Evolutionary conservation across 2,888 invertebrate species (phyloP).

Genomic region (Metalampra italica): DNA sequence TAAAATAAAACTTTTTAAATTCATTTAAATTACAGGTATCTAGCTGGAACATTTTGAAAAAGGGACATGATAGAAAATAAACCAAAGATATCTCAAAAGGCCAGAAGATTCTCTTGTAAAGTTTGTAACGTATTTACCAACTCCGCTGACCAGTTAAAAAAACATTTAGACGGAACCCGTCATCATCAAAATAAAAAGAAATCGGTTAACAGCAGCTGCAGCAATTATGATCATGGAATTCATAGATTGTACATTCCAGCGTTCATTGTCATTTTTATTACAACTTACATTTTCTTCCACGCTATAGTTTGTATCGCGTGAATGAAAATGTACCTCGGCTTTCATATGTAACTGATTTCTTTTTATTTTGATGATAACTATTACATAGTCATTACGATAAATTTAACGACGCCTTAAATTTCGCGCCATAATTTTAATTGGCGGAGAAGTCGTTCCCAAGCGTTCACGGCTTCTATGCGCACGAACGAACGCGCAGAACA

Average conservation of each 20-base stretch:
- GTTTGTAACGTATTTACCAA: slow-evolving; percentile 59
- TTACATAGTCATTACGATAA: slow-evolving; percentile 44
- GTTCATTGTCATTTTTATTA: slow-evolving; percentile 46
- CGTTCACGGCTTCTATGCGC: slow-evolving; percentile 79
- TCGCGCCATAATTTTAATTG: slow-evolving; percentile 79
- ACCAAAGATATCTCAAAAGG: slow-evolving; percentile 23
- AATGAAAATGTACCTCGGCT: too few species aligned
- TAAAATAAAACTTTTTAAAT: too few species aligned
- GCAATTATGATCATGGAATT: slow-evolving; percentile 27
- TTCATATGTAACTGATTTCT: too few species aligned
- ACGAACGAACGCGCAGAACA: slow-evolving; percentile 80
- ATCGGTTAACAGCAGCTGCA: slow-evolving; percentile 23
- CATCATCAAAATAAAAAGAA: slow-evolving; percentile 62
- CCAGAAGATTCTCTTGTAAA: slow-evolving; percentile 51
- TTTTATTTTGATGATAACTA: too few species aligned
- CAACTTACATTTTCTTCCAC: slow-evolving; percentile 55
- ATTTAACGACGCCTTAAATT: slow-evolving; percentile 71
- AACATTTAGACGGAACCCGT: slow-evolving; percentile 63
- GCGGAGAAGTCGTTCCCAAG: slow-evolving; percentile 78
- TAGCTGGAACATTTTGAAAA: too few species aligned
- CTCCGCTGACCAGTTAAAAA: slow-evolving; percentile 61
- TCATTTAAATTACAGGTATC: neutral
- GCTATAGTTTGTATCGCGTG: slow-evolving; percentile 36
- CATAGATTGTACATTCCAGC: slow-evolving; percentile 43
- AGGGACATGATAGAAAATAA: neutral